phyloP scores from a whole-genome alignment of 2,113 vertebrate species.

The Chinchilla lanigera region DNA sequence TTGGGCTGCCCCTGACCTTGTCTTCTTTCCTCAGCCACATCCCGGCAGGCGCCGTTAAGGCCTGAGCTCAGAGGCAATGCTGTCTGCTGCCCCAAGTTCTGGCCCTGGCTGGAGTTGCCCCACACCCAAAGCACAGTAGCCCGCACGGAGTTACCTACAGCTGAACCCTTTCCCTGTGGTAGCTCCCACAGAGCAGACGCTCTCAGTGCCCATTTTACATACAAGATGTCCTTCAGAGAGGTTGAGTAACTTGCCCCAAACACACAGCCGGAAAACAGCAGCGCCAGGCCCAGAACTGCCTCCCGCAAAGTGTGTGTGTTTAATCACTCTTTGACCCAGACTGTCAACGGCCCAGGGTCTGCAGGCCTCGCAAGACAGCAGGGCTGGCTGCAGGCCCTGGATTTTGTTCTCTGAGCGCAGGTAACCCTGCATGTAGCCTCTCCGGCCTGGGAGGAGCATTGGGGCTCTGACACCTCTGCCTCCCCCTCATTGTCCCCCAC shows the following conservation, averaged over 20 bases:
- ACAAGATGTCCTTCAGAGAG: background rate
- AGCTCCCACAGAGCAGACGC: background rate
- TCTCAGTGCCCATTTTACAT: background rate
- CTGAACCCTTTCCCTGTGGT: background rate
- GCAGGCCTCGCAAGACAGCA: fast-evolving
- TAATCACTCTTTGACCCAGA: background rate
- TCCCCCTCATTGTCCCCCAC: constrained; percentile 71
- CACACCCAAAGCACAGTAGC: background rate
- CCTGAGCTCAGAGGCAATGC: background rate
- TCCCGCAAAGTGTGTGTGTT: fast-evolving
- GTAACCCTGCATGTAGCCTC: fast-evolving
- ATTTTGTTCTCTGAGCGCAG: background rate
- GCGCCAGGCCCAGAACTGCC: background rate
- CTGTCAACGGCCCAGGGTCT: fast-evolving
- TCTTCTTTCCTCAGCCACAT: background rate
- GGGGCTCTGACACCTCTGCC: background rate
- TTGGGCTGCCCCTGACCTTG: background rate
- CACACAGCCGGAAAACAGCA: background rate
- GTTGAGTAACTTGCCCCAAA: background rate
- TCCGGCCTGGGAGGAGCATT: background rate
- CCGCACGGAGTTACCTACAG: background rate
- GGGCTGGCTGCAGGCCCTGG: background rate
- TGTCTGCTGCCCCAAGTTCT: fast-evolving
- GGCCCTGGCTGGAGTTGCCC: background rate
- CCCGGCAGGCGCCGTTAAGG: background rate